Base-by-base conservation (phyloP, 2,797 vertebrate genomes). In the Gambelia wislizenii region DNA sequence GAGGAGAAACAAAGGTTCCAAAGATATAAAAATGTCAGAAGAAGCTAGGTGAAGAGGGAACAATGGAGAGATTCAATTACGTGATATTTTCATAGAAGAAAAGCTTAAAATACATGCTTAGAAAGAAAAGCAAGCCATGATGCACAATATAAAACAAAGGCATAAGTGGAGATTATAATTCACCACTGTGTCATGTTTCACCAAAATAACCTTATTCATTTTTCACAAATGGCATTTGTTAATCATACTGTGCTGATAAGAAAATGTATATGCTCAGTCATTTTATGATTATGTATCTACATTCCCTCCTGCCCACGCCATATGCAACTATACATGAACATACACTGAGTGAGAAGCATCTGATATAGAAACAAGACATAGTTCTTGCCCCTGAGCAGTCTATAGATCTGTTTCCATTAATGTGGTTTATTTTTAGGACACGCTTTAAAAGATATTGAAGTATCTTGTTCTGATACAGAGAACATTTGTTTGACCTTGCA, bases 361-460 rank as follows among this genome's bases (percentile, higher is more conserved):
- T 67, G 70, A 75, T 81, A 67, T 16, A 81, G 69, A 88, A 75
- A 69, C 54, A 81, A 88, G 47, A 91, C 81, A 56, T 22, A 88
- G 83, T 44, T 76, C 47, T 91, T 88, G 83, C 86, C 83, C 30
- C 10, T 36, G 20, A 76, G 83, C 83, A 88, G 33, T 85, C 88
- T 82, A 88, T 85, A 88, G 86, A 88, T 85, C 83, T 59, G 39
- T 67, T 67, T 76, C 81, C 20, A 56, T 85, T 88, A 76, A 91
- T 75, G 83, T 39, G 81, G 69, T 76, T 87, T 88, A 85, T 88
- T 88, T 88, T 88, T 90, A 84, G 82, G 47, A 49, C 20, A 80
- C 36, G 74, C 47, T 36, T 61, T 18, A 16, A 79, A 78, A 83
- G 75, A 77, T 42, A 85, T 80, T 69, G n/a, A 83, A 84, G 25